phyloP scores from a whole-genome alignment of 2,113 vertebrate species.

The Sander lucioperca region DNA sequence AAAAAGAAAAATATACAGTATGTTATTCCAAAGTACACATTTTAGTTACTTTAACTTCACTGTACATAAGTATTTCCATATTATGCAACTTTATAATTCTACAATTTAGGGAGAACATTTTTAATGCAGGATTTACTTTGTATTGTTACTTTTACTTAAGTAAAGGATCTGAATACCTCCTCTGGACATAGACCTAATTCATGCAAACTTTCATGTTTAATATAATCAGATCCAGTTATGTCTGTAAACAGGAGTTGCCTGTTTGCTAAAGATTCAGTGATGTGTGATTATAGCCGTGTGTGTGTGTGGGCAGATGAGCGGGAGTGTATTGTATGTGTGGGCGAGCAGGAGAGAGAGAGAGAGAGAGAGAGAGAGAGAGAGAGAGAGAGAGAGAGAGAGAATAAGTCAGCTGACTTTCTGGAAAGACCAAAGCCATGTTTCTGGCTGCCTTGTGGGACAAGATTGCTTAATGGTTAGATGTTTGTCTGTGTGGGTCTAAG shows the following conservation, averaged over 20 bases:
- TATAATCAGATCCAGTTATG: not conserved
- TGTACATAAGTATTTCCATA: not conserved
- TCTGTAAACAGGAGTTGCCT: conserved; percentile 17
- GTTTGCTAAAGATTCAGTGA: not conserved
- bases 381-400: not conserved
- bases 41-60: not conserved
- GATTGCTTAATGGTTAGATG: not conserved
- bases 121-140: too few species aligned
- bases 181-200: not conserved
- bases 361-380: not conserved
- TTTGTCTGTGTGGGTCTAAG: not conserved
- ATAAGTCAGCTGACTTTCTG: conserved; percentile 48
- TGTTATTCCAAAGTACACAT: not conserved
- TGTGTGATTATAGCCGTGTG: not conserved
- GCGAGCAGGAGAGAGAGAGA: not conserved
- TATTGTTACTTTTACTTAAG: not conserved
- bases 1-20: not conserved
- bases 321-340: not conserved
- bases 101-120: not conserved
- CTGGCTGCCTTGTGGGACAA: not conserved
- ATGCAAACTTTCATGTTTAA: not conserved
- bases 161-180: too few species aligned
- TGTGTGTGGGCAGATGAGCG: not conserved
- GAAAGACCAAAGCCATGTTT: conserved; percentile 13
- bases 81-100: not conserved